Conservation (phyloP, 2,113 vertebrate species). For the Kryptolebias marmoratus region DNA sequence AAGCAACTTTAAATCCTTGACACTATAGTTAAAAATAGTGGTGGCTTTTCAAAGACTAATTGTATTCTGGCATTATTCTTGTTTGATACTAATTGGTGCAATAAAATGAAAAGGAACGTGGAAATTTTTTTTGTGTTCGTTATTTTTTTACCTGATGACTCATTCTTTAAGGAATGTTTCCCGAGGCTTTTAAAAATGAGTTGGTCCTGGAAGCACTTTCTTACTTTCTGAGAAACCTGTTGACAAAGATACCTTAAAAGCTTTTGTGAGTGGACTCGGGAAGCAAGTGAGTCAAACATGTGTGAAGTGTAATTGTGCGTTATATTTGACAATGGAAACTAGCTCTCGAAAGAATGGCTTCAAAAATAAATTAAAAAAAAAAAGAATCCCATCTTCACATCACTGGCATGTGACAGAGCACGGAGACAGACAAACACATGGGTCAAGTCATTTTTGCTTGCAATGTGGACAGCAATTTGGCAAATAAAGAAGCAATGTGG, state of each 20-base stretch:
- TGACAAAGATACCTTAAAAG: conserved; percentile 21
- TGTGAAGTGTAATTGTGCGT: conserved; percentile 12
- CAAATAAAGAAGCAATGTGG: conserved; percentile 42
- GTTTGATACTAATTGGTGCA: background rate
- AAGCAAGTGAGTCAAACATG: background rate
- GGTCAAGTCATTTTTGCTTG: conserved; percentile 33
- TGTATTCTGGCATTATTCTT: no score
- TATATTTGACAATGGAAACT: background rate
- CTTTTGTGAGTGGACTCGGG: conserved; percentile 13
- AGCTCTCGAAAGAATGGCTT: conserved; percentile 8
- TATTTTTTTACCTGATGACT: background rate
- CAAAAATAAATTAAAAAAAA: background rate
- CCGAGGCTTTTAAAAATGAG: background rate
- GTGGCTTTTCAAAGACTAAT: no score
- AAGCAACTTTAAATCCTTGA: background rate
- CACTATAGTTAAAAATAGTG: no score
- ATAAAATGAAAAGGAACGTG: background rate
- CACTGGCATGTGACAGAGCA: conserved; percentile 6
- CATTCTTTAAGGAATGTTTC: background rate
- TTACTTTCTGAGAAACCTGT: conserved; percentile 17
- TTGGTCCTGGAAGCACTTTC: background rate
- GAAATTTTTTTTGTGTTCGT: background rate
- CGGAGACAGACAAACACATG: conserved; percentile 1
- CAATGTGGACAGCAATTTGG: conserved; percentile 32
- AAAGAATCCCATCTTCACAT: conserved; percentile 12